Evolutionary conservation across 2,888 invertebrate genomes (phyloP).

Genomic region (Cyclophora punctaria): DNA sequence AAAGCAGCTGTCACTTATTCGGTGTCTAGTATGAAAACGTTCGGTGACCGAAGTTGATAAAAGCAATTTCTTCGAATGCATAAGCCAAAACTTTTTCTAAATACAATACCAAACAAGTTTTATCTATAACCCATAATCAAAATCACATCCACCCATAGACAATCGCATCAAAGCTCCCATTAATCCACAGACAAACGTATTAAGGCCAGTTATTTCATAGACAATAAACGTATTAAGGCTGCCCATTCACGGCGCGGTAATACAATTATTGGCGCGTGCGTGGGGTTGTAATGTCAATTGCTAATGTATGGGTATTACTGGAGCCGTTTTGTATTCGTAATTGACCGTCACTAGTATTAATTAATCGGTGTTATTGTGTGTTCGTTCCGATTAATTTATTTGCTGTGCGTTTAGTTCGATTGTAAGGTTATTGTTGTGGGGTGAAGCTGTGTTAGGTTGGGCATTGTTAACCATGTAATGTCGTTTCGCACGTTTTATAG

Average conservation of each 20-base stretch:
- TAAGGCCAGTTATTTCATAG: constrained; percentile 30
- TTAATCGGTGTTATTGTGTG: constrained; percentile 34
- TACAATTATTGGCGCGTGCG: constrained; percentile 56
- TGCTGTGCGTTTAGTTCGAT: constrained; percentile 20
- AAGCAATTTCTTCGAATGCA: no score
- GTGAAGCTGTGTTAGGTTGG: no score
- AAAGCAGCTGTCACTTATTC: no score
- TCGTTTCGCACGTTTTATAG: no score
- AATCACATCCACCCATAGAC: constrained; percentile 19
- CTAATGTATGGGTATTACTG: constrained; percentile 59
- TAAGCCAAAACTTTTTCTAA: no score
- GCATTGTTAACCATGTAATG: no score
- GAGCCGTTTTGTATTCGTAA: constrained; percentile 49
- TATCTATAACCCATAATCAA: background rate
- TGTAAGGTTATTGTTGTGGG: constrained; percentile 9
- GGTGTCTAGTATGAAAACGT: no score
- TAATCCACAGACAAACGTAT: constrained; percentile 11
- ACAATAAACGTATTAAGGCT: constrained; percentile 55
- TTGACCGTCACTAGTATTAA: constrained; percentile 57
- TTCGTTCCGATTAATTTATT: constrained; percentile 29
- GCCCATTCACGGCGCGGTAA: constrained; percentile 43
- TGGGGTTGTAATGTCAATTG: constrained; percentile 56
- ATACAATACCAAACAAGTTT: no score
- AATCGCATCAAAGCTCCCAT: constrained; percentile 32
- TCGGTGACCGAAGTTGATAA: no score